Percentiles rank a stretch among this genome's conserved stretches.
These are phyloP conservation scores for Charanyca ferruginea DNA, from an alignment of 2,888 invertebrate genomes.

Conservation along the genomic window DNA sequence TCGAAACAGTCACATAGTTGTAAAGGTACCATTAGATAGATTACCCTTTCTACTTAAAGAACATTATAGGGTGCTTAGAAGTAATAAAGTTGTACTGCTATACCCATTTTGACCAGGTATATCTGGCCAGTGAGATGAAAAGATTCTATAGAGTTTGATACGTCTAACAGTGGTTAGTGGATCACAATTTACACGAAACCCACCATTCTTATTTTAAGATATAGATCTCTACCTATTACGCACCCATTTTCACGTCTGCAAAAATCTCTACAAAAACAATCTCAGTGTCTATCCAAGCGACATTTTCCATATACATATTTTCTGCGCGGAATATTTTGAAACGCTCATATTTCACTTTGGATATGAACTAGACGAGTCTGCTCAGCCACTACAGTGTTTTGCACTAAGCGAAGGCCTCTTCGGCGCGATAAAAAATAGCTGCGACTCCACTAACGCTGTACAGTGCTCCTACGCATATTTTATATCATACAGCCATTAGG, in stretches of 20 bases:
- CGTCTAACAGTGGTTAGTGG: too few species aligned
- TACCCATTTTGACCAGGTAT: too few species aligned
- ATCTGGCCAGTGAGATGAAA: too few species aligned
- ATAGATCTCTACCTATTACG: background rate
- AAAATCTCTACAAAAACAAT: constrained; percentile 5
- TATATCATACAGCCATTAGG: constrained; percentile 44
- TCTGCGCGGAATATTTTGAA: constrained; percentile 64
- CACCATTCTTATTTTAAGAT: too few species aligned
- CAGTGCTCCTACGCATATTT: constrained; percentile 51
- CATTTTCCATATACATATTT: constrained; percentile 60
- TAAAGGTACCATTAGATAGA: too few species aligned
- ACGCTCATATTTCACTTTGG: constrained; percentile 70
- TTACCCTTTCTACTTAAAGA: too few species aligned
- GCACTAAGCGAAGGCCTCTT: constrained; percentile 64
- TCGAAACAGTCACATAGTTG: background rate
- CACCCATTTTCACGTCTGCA: background rate
- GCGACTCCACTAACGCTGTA: constrained; percentile 53
- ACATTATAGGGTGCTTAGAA: too few species aligned
- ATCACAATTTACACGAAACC: too few species aligned
- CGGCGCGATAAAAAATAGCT: constrained; percentile 68
- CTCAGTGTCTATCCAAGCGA: constrained; percentile 11
- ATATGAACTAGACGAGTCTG: constrained; percentile 69
- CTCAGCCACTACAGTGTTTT: constrained; percentile 71
- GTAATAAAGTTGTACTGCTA: too few species aligned
- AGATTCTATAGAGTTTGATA: too few species aligned